Base-by-base conservation (phyloP, 1,140 invertebrate genomes). In the Dreissena rostriformis region DNA sequence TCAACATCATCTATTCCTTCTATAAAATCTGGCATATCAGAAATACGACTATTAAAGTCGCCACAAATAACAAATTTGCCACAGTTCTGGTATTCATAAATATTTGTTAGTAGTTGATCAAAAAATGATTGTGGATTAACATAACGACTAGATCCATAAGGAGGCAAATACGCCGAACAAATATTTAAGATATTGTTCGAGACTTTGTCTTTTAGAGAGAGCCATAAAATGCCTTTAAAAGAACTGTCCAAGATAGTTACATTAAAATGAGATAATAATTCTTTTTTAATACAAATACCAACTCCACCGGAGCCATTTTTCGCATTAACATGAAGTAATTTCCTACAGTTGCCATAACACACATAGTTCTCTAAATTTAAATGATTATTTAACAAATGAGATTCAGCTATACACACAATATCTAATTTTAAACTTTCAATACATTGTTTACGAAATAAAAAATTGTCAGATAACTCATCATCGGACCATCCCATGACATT, bases 271-370 rank as follows among this genome's bases (percentile, higher is more conserved):
- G 28, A 26, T 22, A 28, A 29, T 39, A 75, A 10, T 15, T 14
- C 28, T 29, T 75, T 75, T 24, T 49, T 26, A 19, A 75, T 29
- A 24, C 29, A 63, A 65, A 75, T 61, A 10, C 73, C 73, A 61
- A 75, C 73, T 0, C 73, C 57, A 26, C 73, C 57, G 11, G 73
- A 75, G 15, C 55, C 73, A 39, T 29, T 8, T 26, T 28, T 57
- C 14, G 53, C 73, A 26, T 24, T 73, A 19, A 73, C 70, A 73
- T 73, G 70, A 19, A 73, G 19, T 22, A n/a, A 12, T 17, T 15
- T 73, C 52, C 70, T 73, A 53, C 24, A 22, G 22, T 73, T 73
- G 24, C 70, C 70, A 73, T 39, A 73, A 73, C 51, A 73, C 19
- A 73, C 12, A 73, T 73, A 73, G 55, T 73, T 53, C 17, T 19